Conservation (phyloP, 1,140 invertebrate genomes). For the Acromyrmex heyeri region DNA sequence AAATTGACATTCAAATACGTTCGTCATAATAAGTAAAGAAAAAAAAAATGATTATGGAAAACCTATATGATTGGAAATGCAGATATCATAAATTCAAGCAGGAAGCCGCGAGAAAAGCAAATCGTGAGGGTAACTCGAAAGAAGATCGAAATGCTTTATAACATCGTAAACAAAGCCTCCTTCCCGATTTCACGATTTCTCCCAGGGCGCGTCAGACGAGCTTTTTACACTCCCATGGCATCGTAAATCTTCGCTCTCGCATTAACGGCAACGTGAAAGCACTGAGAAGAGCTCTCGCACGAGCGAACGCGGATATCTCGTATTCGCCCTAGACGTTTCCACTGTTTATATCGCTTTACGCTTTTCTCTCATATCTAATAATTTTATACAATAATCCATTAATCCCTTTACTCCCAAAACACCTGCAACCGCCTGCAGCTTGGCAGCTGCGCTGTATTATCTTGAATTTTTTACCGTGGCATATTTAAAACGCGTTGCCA, state of each 20-base stretch:
- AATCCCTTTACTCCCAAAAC: background rate
- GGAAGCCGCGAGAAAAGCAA: background rate
- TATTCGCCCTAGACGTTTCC: constrained; percentile 36
- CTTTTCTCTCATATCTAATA: constrained; percentile 5
- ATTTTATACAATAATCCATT: constrained; percentile 39
- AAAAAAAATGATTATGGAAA: background rate
- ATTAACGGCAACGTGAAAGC: constrained; percentile 59
- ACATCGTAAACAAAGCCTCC: constrained; percentile 60
- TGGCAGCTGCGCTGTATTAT: background rate
- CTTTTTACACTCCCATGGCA: constrained; percentile 56
- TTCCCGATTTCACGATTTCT: constrained; percentile 52
- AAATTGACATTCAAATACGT: background rate
- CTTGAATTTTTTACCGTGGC: background rate
- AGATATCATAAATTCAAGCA: constrained; percentile 19
- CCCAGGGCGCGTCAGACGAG: constrained; percentile 41
- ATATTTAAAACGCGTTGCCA: background rate
- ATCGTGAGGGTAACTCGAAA: constrained; percentile 40
- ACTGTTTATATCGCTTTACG: constrained; percentile 45
- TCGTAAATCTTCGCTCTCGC: constrained; percentile 65
- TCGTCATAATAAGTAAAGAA: background rate
- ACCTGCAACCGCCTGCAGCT: background rate
- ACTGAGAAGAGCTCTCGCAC: constrained; percentile 49
- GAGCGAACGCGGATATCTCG: constrained; percentile 48
- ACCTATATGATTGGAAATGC: background rate
- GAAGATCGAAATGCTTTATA: constrained; percentile 63